phyloP scores from a whole-genome alignment of 2,113 vertebrate species.

The Perccottus glenii region DNA sequence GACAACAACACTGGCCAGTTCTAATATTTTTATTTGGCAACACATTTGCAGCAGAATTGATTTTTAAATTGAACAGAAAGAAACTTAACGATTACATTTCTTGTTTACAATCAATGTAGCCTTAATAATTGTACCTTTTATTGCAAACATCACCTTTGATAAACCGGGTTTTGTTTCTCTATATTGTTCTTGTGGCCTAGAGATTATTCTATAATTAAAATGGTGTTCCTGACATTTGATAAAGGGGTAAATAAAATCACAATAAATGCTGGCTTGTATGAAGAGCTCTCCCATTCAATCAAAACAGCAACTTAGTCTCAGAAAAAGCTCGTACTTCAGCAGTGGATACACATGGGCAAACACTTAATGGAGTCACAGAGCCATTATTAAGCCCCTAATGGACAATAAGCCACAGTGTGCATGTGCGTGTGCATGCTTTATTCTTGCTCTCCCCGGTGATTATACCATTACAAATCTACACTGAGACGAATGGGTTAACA shows the following conservation, averaged over 20 bases:
- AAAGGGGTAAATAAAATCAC: slow-evolving; percentile 22
- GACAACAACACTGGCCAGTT: slow-evolving; percentile 22
- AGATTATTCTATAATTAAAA: slow-evolving; percentile 55
- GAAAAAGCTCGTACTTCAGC: slow-evolving; percentile 14
- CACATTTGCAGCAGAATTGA: not conserved
- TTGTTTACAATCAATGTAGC: slow-evolving; percentile 11
- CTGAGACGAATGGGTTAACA: slow-evolving; percentile 17
- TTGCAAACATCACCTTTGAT: slow-evolving; percentile 3
- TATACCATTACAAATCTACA: slow-evolving; percentile 10
- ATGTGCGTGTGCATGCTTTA: slow-evolving; percentile 9
- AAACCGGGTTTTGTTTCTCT: slow-evolving; percentile 29
- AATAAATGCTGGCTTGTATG: slow-evolving; percentile 17
- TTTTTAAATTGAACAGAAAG: not conserved
- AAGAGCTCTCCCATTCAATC: slow-evolving; percentile 27
- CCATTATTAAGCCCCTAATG: slow-evolving; percentile 45
- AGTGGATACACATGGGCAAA: slow-evolving; percentile 21
- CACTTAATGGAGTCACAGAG: slow-evolving; percentile 45
- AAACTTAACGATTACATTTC: not conserved
- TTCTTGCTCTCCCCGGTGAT: slow-evolving; percentile 20
- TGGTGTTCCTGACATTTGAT: slow-evolving; percentile 18
- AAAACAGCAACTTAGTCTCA: slow-evolving; percentile 28
- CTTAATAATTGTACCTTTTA: slow-evolving; percentile 21
- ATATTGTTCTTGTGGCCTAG: slow-evolving; percentile 4
- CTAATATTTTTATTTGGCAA: not conserved
- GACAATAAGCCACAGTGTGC: slow-evolving; percentile 19